Percentiles rank a stretch among this genome's conserved stretches.
Conservation (phyloP, 1,140 invertebrate genomes). For the Orchesella cincta region DNA sequence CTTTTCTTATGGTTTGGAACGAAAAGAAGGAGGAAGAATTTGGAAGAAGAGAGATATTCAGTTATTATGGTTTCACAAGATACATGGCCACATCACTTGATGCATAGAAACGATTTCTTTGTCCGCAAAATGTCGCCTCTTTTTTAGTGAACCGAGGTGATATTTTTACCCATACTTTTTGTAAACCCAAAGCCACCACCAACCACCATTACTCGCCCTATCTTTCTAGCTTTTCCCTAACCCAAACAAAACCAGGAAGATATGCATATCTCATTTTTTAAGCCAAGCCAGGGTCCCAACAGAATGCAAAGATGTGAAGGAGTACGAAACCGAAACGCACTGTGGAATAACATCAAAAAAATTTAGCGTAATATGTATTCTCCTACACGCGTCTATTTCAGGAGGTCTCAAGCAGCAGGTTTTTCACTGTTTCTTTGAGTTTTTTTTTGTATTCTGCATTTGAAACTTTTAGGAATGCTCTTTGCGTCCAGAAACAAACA, state of each 20-base stretch:
- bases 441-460: slow-evolving; percentile 15
- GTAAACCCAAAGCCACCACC: background rate
- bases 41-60: background rate
- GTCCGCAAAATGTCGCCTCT: slow-evolving; percentile 14
- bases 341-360: background rate
- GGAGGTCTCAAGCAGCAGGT: background rate
- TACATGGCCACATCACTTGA: slow-evolving; percentile 35
- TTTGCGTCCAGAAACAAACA: slow-evolving; percentile 19
- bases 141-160: slow-evolving; percentile 13
- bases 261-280: slow-evolving; percentile 19
- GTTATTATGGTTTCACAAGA: slow-evolving; percentile 28
- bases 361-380: slow-evolving; percentile 24
- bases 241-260: slow-evolving; percentile 2
- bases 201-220: background rate
- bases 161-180: background rate
- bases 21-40: background rate
- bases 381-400: background rate
- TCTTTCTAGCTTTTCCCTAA: background rate
- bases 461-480: slow-evolving; percentile 27
- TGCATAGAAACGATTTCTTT: slow-evolving; percentile 43
- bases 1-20: too few species aligned
- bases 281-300: background rate
- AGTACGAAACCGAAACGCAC: background rate
- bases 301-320: slow-evolving; percentile 10
- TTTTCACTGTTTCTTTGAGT: background rate